Base-by-base conservation (phyloP, 2,113 vertebrate species). In the Microcebus murinus region DNA sequence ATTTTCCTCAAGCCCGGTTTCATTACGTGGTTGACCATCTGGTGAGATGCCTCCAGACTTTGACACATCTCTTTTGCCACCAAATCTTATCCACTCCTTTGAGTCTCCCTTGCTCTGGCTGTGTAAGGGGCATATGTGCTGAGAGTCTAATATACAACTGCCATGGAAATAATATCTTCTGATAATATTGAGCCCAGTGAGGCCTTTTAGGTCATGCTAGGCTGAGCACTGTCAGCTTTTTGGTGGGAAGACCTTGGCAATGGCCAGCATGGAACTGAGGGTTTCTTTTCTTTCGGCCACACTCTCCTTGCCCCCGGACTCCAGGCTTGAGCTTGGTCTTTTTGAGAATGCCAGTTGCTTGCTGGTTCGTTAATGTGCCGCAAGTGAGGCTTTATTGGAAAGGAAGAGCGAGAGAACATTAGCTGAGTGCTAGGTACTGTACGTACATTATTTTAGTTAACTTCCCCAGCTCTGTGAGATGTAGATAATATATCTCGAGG, bases 141-240 rank as follows among this genome's bases (percentile, higher is more conserved):
- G 63, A 84, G 90, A 59, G 23, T 77, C 73, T 81, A 23, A 42
- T 14, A 9, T 4, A 1, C 18, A 15, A 14, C 21, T 45, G 21
- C 36, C 14, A 1, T 55, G 67, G 25, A 45, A 67, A 21, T 55
- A 13, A 6, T 29, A 3, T n/a, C n/a, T 63, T 61, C 71, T n/a
- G 52, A 21, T 17, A 12, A 0, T 13, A 12, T 29, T 7, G n/a
- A 29, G 14, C 25, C 50, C 36, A 0, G 18, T 2, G 10, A 34
- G 29, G 52, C 57, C 18, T 25, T n/a, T 59, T 25, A 39, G 34
- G 3, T 8, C n/a, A 29, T 9, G 1, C 25, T 3, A 17, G 20
- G 14, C 23, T 29, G 12, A 0, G 15, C 15, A 8, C 18, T 0
- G 7, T 31, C 14, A 6, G 34, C 59, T 50, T 55, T 65, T 42